Evolutionary conservation across 2,797 vertebrate species (phyloP).

Genomic region (Linurgus olivaceus): DNA sequence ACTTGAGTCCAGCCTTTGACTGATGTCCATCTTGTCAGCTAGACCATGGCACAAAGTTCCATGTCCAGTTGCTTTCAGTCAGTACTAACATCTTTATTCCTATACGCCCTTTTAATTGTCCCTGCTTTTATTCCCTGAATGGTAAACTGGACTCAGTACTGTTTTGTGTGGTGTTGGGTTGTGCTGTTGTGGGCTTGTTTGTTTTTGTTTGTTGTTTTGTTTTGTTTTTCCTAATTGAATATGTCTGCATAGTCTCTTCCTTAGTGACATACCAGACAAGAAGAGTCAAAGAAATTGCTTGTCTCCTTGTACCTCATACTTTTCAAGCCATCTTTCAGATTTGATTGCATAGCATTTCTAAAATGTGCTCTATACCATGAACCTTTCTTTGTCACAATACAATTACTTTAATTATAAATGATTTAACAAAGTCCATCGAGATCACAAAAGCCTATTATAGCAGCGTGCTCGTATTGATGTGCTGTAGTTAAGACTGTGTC

Average conservation of each 20-base stretch:
- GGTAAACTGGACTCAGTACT: background rate
- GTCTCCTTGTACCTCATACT: background rate
- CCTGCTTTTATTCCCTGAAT: background rate
- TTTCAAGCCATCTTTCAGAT: slow-evolving; percentile 38
- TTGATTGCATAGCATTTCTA: slow-evolving; percentile 21
- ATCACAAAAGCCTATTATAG: slow-evolving; percentile 50
- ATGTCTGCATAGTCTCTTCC: background rate
- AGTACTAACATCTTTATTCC: background rate
- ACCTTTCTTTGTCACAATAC: slow-evolving; percentile 54
- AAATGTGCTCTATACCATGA: slow-evolving; percentile 34
- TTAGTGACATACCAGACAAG: background rate
- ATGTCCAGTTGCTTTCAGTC: background rate
- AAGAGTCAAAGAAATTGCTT: background rate
- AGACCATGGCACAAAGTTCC: no score
- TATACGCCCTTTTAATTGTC: background rate
- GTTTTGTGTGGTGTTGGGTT: background rate
- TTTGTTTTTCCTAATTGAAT: background rate
- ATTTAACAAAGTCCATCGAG: slow-evolving; percentile 44
- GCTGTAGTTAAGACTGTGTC: slow-evolving; percentile 50
- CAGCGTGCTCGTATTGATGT: slow-evolving; percentile 8
- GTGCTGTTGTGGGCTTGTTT: background rate
- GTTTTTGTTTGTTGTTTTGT: background rate
- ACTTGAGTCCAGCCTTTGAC: background rate
- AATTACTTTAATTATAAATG: slow-evolving; percentile 57
- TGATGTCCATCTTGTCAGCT: background rate